These are phyloP conservation scores for Heterotis niloticus DNA, from an alignment of 2,113 vertebrate species.

Conservation along the genomic window DNA sequence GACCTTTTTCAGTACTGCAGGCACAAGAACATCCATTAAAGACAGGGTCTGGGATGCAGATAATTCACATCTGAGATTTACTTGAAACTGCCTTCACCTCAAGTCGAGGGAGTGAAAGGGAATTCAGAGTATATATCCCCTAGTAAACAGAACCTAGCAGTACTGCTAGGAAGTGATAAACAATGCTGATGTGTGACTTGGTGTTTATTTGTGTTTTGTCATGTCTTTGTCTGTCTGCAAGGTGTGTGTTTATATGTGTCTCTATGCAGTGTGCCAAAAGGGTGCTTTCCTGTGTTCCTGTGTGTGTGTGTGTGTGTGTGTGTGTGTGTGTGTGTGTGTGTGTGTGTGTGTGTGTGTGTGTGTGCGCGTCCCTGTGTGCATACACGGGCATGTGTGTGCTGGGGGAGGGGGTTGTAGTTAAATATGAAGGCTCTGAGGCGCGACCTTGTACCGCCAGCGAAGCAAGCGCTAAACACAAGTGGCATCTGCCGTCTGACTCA, in stretches of 20 bases:
- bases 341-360: background rate
- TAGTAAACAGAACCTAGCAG: background rate
- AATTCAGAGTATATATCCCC: background rate
- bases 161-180: background rate
- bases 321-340: background rate
- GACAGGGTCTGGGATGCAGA: background rate
- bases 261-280: background rate
- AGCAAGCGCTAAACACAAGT: slow-evolving; percentile 63
- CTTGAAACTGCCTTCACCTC: background rate
- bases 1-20: background rate
- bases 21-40: background rate
- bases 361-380: background rate
- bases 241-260: background rate
- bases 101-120: background rate
- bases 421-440: slow-evolving; percentile 38
- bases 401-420: slow-evolving; percentile 39
- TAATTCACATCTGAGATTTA: background rate
- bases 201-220: background rate
- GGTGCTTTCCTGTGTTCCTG: background rate
- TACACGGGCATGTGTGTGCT: background rate
- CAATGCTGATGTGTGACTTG: background rate
- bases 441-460: slow-evolving; percentile 62
- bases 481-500: slow-evolving; percentile 68
- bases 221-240: background rate
- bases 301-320: background rate